Conservation (phyloP, 2,888 invertebrate species). For the Dryadula phaetusa region DNA sequence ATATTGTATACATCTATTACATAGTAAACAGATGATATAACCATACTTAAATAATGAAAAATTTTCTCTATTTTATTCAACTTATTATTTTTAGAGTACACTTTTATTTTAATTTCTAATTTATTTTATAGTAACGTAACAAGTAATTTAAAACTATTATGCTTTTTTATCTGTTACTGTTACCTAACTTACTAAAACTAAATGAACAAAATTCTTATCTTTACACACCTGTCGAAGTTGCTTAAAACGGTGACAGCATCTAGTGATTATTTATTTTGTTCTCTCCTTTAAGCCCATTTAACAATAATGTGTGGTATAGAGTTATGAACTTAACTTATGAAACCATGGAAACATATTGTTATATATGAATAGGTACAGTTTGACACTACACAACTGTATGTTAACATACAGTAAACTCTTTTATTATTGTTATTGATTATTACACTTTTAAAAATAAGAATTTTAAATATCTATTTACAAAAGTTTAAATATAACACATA, state of each 20-base stretch:
- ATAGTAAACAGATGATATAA: neutral
- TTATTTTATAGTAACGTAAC: neutral
- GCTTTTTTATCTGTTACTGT: no score
- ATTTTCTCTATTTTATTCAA: neutral
- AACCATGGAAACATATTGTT: no score
- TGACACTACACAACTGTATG: no score
- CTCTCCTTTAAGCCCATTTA: no score
- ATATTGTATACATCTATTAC: conserved; percentile 2
- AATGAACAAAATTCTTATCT: neutral
- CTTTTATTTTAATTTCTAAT: neutral
- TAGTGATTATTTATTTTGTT: neutral
- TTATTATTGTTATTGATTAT: no score
- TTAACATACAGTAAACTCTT: no score
- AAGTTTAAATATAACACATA: no score
- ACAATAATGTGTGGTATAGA: no score
- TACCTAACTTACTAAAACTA: neutral
- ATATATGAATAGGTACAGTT: no score
- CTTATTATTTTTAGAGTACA: neutral
- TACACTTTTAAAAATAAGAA: no score
- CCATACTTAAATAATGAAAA: neutral
- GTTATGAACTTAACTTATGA: no score
- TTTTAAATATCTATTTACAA: neutral
- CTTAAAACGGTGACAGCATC: no score
- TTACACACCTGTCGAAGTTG: neutral
- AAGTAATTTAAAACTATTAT: neutral